Evolutionary conservation across 2,888 invertebrate species (phyloP), one percentile per base, ranked within the genome.

Genomic region (Acleris holmiana): DNA sequence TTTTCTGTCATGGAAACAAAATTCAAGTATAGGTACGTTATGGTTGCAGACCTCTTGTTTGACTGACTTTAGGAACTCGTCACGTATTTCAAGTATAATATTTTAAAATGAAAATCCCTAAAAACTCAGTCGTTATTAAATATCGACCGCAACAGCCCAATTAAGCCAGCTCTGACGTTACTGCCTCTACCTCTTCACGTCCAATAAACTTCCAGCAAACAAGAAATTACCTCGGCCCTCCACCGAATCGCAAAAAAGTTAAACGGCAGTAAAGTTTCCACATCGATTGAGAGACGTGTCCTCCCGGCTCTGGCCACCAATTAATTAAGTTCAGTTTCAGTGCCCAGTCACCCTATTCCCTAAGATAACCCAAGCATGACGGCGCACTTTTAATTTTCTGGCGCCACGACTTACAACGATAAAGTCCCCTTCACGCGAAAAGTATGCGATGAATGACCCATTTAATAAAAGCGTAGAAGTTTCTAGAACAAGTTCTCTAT

Each of bases 321-420:
- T 91, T 89, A 91, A 91, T 90, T 88, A 89, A 86, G 86, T 86
- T 81, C 78, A 77, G 76, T 78, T 85, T 81, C 78, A 77, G 76
- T 78, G 88, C 85, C 69, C 76, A 86, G 88, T 90, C 89, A 89
- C 86, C 84, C 86, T 83, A 83, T 85, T 84, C 80, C 73, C 81
- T 80, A 80, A 86, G 89, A 89, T 86, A 86, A 83, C 83, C 82
- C 76, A 77, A 82, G 76, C 84, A 80, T 91, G 91, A 91, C 87
- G 73, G 66, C 70, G 84, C 88, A 82, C 88, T 91, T 91, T 89
- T 88, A 90, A 91, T 90, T 89, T 90, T 89, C 88, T 88, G 85
- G 84, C 88, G 90, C 88, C 88, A 86, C 89, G 84, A 84, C 82
- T 85, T 82, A 83, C 77, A 79, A 82, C 86, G 88, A 89, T 89